Base-by-base conservation (phyloP, 2,888 invertebrate species). In the Luperina testacea region DNA sequence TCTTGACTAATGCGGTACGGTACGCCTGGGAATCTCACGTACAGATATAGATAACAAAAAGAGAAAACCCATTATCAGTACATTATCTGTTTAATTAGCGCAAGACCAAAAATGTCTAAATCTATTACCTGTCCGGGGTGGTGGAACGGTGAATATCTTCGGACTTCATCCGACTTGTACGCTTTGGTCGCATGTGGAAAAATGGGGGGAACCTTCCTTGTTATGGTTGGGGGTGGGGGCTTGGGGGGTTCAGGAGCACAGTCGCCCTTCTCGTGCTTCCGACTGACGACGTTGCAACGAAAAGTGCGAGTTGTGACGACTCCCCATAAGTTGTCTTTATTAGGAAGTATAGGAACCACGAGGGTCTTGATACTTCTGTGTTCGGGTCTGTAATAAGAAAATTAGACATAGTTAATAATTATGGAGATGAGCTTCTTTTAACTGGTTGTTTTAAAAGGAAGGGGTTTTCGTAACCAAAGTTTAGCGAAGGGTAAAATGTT, bases 81-180 rank as follows among this genome's bases (percentile, higher is more conserved):
- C 77, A 87, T 57, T 48, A 87, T 82, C 71, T 84, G 82, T 78
- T 86, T 89, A 73, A 85, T 85, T 63, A 87, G 61, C 42, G 87
- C 78, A 42, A 89, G 61, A 70, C 80, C 76, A 45, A 88, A 82
- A 61, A 89, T 86, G 20, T 87, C 83, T 65, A 81, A 86, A 65
- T 89, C 80, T 27, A 72, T 93, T 93, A 96, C 96, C 96, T 96
- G 94, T 0, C 92, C 92, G 7, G 92, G 92, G 64, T 65, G 91
- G 86, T 95, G 93, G 81, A 96, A 96, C 2, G 96, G 96, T 1
- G 96, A 96, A 79, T 95, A 96, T 73, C 85, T 92, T 72, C 96
- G 89, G 3, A 86, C 84, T 61, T 94, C 93, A 0, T 92, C 90
- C 6, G 85, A 75, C 84, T 90, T 90, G 53, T 84, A 93, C 4